These are phyloP conservation scores for Xanthia icteritia DNA, from an alignment of 2,888 invertebrate genomes.

Conservation along the genomic window DNA sequence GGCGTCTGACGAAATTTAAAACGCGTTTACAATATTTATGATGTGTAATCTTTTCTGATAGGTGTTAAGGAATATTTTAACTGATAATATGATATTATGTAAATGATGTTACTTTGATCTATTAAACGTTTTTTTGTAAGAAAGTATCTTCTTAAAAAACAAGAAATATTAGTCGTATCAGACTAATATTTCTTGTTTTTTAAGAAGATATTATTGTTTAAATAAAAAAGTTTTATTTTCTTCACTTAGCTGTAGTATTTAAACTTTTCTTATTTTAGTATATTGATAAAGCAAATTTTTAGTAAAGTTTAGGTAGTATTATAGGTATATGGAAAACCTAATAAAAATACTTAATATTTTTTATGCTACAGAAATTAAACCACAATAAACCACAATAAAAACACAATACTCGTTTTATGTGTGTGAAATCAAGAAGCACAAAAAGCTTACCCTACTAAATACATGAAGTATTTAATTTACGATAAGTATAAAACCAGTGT, in stretches of 20 bases:
- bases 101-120: slow-evolving; percentile 24
- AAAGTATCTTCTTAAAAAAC: too few species aligned
- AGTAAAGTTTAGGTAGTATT: not conserved
- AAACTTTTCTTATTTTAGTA: not conserved
- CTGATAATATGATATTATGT: slow-evolving; percentile 25
- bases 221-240: too few species aligned
- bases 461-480: slow-evolving; percentile 42
- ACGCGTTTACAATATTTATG: slow-evolving; percentile 72
- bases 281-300: not conserved
- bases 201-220: not conserved
- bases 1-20: slow-evolving; percentile 71
- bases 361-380: not conserved
- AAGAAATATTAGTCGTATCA: too few species aligned
- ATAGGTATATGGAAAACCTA: not conserved
- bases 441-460: slow-evolving; percentile 20
- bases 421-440: slow-evolving; percentile 47
- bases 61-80: slow-evolving; percentile 34
- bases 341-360: not conserved
- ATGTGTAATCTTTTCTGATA: slow-evolving; percentile 56
- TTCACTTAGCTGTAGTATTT: not conserved
- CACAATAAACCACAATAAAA: too few species aligned
- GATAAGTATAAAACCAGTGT: slow-evolving; percentile 34
- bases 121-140: not conserved
- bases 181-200: not conserved
- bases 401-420: too few species aligned